A percentile compares a stretch with the other conserved stretches of the same genome.
These are phyloP conservation scores for Synergus gifuensis DNA, from an alignment of 2,888 invertebrate species.

Conservation along the genomic window DNA sequence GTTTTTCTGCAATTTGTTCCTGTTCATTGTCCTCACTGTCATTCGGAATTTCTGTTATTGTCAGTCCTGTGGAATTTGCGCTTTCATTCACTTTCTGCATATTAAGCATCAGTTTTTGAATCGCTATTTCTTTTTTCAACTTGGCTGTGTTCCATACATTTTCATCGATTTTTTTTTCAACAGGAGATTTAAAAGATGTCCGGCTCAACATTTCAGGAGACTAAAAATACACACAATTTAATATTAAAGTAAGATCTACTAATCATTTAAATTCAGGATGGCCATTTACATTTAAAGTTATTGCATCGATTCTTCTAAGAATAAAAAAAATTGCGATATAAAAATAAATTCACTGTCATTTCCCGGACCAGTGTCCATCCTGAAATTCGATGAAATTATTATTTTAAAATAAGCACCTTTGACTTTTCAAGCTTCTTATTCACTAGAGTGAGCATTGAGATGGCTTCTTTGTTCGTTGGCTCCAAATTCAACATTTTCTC, in stretches of 20 bases:
- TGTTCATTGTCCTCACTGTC: constrained; percentile 5
- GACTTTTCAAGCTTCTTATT: constrained; percentile 79
- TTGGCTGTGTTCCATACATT: constrained; percentile 52
- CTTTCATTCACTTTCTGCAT: constrained; percentile 41
- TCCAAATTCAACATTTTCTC: constrained; percentile 86
- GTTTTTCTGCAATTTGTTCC: constrained; percentile 49
- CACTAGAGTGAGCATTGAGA: constrained; percentile 81
- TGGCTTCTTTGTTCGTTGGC: constrained; percentile 87
- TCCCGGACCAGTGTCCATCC: background rate
- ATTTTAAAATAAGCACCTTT: constrained; percentile 75
- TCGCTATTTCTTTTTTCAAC: constrained; percentile 36
- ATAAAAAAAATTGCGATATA: background rate
- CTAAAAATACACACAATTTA: background rate
- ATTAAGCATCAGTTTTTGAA: constrained; percentile 42
- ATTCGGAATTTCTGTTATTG: constrained; percentile 46
- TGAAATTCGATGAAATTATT: background rate
- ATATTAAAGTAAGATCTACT: background rate
- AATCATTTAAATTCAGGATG: background rate
- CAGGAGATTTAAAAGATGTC: constrained; percentile 29
- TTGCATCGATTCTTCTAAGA: too few species aligned
- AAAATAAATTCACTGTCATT: background rate
- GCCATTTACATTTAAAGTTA: background rate
- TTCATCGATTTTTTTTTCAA: constrained; percentile 60
- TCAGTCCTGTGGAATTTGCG: constrained; percentile 38
- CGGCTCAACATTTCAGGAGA: background rate